Conservation (phyloP, 2,888 invertebrate genomes). For the Agonum fuliginosum region DNA sequence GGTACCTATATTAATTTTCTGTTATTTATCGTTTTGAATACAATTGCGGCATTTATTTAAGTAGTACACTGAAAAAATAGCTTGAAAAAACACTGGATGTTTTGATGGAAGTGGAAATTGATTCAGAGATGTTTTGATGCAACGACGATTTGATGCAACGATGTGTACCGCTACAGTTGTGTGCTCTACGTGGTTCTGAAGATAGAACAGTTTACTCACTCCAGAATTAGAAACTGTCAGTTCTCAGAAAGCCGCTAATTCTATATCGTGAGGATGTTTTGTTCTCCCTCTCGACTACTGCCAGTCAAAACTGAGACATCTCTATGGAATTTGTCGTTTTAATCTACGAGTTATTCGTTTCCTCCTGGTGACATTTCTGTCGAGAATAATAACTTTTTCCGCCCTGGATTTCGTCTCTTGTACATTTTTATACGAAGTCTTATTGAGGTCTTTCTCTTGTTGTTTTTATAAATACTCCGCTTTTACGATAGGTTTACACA, state of each 20-base stretch:
- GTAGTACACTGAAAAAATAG: too few species aligned
- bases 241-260: conserved; percentile 52
- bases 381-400: neutral
- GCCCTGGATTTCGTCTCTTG: neutral
- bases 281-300: conserved; percentile 33
- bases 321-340: conserved; percentile 49
- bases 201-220: conserved; percentile 23
- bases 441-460: neutral
- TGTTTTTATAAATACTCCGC: neutral
- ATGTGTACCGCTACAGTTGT: neutral
- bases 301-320: conserved; percentile 50
- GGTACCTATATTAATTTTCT: too few species aligned
- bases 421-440: neutral
- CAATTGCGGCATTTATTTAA: too few species aligned
- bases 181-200: neutral
- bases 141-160: too few species aligned
- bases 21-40: too few species aligned
- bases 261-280: conserved; percentile 46
- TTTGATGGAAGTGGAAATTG: too few species aligned
- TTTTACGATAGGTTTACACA: neutral
- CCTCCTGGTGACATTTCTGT: conserved; percentile 16
- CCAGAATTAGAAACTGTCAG: conserved; percentile 56
- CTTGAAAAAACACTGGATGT: too few species aligned
- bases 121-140: too few species aligned
- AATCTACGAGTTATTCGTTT: conserved; percentile 40